Conservation (phyloP, 2,888 invertebrate species). For the Muscina levida region DNA sequence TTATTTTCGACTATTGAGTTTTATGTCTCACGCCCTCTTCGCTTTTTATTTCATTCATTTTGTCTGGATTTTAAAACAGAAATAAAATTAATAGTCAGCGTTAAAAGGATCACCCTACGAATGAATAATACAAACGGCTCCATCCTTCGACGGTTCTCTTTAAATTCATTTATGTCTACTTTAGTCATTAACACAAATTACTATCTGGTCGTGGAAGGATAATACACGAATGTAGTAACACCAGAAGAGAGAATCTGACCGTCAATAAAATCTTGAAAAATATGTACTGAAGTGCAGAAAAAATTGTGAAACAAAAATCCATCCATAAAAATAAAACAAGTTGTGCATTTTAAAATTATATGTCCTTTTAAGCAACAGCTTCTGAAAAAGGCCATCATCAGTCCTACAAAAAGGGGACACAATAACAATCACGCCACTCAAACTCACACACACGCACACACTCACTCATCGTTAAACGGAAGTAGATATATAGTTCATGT, state of each 20-base stretch:
- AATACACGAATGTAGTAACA: background rate
- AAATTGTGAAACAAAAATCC: background rate
- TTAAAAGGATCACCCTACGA: constrained; percentile 53
- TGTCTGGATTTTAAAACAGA: background rate
- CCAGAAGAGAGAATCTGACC: background rate
- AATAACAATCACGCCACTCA: background rate
- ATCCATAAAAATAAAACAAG: background rate
- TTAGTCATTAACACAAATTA: constrained; percentile 42
- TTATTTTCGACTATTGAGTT: too few species aligned
- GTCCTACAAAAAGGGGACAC: too few species aligned
- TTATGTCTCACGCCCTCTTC: too few species aligned
- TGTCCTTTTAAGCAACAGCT: constrained; percentile 12
- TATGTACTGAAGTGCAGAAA: background rate
- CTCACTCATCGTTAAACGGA: background rate
- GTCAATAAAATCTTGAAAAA: background rate
- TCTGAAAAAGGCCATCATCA: too few species aligned
- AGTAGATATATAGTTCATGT: constrained; percentile 33
- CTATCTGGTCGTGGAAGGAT: constrained; percentile 11
- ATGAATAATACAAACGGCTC: constrained; percentile 35
- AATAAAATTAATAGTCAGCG: constrained; percentile 64
- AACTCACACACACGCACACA: background rate
- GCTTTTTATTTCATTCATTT: too few species aligned
- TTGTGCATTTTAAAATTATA: constrained; percentile 32
- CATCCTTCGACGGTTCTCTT: background rate
- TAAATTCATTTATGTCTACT: constrained; percentile 44